Evolutionary conservation across 2,888 invertebrate genomes (phyloP).

Genomic region (Rotaria socialis): DNA sequence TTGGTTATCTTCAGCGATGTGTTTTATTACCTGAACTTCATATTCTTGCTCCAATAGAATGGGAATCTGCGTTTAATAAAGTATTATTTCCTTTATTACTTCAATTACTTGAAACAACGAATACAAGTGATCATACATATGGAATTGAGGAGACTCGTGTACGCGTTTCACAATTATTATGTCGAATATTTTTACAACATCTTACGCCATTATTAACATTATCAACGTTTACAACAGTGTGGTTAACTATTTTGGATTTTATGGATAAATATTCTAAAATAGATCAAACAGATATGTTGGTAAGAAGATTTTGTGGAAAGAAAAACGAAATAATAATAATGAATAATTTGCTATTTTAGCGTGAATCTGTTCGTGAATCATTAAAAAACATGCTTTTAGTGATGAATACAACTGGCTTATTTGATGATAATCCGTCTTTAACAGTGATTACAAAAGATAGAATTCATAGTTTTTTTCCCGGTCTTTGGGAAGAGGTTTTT

Average conservation of each 20-base stretch:
- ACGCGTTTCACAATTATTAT: constrained; percentile 80
- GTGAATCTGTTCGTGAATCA: constrained; percentile 91
- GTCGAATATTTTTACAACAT: constrained; percentile 89
- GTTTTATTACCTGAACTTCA: constrained; percentile 84
- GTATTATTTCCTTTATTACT: constrained; percentile 87
- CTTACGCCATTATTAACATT: constrained; percentile 77
- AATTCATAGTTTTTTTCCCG: constrained; percentile 79
- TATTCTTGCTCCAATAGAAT: constrained; percentile 78
- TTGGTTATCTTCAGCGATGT: constrained; percentile 88
- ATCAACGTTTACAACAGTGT: constrained; percentile 78
- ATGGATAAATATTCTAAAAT: constrained; percentile 87
- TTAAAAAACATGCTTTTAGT: constrained; percentile 95
- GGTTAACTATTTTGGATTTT: constrained; percentile 83
- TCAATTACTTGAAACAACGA: constrained; percentile 67
- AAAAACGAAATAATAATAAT: neutral
- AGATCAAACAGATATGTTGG: constrained; percentile 72
- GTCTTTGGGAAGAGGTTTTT: constrained; percentile 70
- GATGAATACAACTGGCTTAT: constrained; percentile 85
- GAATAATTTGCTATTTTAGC: constrained; percentile 52
- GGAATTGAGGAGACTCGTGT: constrained; percentile 80
- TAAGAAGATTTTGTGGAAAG: neutral
- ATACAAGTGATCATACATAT: constrained; percentile 55
- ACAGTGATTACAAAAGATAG: constrained; percentile 90
- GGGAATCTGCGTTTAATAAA: constrained; percentile 87
- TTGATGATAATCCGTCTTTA: constrained; percentile 63